phyloP scores from a whole-genome alignment of 1,140 invertebrate genomes.

The Himalopsyche phryganea region DNA sequence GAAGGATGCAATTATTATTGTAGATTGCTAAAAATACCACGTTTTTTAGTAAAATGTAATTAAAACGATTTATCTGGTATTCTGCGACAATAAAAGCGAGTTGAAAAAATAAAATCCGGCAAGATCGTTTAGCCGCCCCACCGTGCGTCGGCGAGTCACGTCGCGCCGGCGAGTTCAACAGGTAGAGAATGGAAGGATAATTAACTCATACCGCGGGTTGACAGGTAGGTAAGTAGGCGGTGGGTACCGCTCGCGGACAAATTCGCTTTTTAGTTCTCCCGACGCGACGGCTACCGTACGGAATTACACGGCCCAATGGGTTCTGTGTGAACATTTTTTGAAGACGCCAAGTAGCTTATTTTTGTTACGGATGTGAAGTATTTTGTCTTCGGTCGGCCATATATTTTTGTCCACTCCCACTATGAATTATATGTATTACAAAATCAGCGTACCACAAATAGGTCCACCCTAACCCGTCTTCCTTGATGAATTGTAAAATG shows the following conservation, averaged over 20 bases:
- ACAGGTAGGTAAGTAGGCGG: conserved; percentile 20
- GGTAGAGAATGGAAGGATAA: conserved; percentile 19
- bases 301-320: conserved; percentile 26
- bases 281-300: conserved; percentile 19
- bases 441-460: too few relatives aligned
- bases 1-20: too few relatives aligned
- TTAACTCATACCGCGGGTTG: conserved; percentile 32
- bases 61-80: too few relatives aligned
- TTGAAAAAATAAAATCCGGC: not conserved
- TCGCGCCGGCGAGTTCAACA: not conserved
- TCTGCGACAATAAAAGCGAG: too few relatives aligned
- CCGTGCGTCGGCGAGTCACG: not conserved
- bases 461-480: too few relatives aligned
- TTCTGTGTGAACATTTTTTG: conserved; percentile 20
- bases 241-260: conserved; percentile 24
- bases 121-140: too few relatives aligned
- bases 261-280: conserved; percentile 30
- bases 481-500: too few relatives aligned
- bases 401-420: too few relatives aligned
- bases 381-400: too few relatives aligned
- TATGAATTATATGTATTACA: too few relatives aligned
- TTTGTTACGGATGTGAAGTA: not conserved
- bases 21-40: too few relatives aligned
- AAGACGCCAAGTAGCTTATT: not conserved
- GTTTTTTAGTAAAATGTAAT: too few relatives aligned